Percentiles rank a stretch among this genome's conserved stretches.
These are phyloP conservation scores for Rhinopomastus cyanomelas DNA, from an alignment of 2,113 vertebrate genomes.

Conservation along the genomic window DNA sequence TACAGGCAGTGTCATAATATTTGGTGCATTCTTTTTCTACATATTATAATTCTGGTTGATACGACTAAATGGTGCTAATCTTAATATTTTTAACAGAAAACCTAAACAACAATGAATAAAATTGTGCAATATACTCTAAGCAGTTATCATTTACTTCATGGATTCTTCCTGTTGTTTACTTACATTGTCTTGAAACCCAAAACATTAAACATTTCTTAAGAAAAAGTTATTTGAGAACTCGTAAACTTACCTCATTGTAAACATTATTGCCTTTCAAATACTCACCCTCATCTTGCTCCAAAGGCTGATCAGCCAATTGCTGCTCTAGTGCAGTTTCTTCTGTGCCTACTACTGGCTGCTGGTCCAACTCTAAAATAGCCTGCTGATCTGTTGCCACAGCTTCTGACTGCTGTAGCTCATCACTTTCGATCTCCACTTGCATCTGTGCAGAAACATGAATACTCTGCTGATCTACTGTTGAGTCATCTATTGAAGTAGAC, in stretches of 20 bases:
- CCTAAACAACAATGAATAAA: neutral
- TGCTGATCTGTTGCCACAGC: slow-evolving; percentile 76
- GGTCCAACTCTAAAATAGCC: slow-evolving; percentile 85
- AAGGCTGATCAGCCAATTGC: slow-evolving; percentile 78
- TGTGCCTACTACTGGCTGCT: slow-evolving; percentile 80
- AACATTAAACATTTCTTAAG: neutral
- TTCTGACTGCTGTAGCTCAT: slow-evolving; percentile 78
- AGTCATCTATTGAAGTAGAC: slow-evolving; percentile 77
- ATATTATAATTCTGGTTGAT: neutral
- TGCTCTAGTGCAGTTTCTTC: slow-evolving; percentile 83
- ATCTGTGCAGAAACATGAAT: slow-evolving; percentile 82
- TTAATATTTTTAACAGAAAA: neutral
- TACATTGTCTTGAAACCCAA: neutral
- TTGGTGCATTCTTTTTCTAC: neutral
- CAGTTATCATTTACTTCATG: neutral
- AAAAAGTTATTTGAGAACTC: neutral
- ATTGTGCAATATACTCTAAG: neutral
- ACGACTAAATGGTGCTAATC: neutral
- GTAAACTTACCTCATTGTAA: neutral
- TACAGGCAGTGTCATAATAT: neutral
- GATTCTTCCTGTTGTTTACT: neutral
- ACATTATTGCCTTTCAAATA: neutral
- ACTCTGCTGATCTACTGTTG: slow-evolving; percentile 75
- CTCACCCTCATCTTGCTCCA: slow-evolving; percentile 89
- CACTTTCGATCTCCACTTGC: slow-evolving; percentile 85